A percentile compares a stretch with the other conserved stretches of the same genome.
Conservation (phyloP, 2,888 invertebrate species). For the Lasioglossum figueresi region DNA sequence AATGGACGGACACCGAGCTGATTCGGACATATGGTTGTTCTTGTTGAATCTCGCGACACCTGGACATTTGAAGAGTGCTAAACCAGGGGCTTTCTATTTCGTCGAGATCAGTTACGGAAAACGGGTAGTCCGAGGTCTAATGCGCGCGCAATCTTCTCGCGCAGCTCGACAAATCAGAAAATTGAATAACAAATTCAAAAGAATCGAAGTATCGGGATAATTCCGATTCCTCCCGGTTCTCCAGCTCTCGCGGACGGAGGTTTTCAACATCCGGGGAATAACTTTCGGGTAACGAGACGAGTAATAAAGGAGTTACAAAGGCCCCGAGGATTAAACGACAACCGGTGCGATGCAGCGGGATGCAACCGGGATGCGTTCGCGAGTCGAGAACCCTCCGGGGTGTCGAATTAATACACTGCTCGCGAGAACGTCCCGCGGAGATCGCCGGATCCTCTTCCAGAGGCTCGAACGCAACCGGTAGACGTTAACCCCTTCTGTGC, state of each 20-base stretch:
- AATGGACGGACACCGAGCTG: not conserved
- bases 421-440: conserved; percentile 1
- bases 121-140: too few relatives aligned
- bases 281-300: conserved; percentile 5
- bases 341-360: not conserved
- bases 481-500: not conserved
- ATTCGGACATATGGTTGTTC: not conserved
- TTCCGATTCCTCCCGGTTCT: not conserved
- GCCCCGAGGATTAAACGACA: not conserved
- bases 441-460: not conserved
- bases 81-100: too few relatives aligned
- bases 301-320: not conserved
- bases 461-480: not conserved
- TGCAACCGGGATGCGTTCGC: not conserved
- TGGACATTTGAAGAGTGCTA: not conserved
- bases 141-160: too few relatives aligned
- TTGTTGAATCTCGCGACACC: not conserved
- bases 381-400: not conserved
- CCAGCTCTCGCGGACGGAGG: not conserved
- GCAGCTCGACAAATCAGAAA: not conserved
- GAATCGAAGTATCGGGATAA: not conserved
- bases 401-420: conserved; percentile 6
- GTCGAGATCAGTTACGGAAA: too few relatives aligned
- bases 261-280: not conserved
- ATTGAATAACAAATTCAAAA: not conserved